Evolutionary conservation across 2,797 vertebrate species (phyloP).

Genomic region (Setipinna tenuifilis): DNA sequence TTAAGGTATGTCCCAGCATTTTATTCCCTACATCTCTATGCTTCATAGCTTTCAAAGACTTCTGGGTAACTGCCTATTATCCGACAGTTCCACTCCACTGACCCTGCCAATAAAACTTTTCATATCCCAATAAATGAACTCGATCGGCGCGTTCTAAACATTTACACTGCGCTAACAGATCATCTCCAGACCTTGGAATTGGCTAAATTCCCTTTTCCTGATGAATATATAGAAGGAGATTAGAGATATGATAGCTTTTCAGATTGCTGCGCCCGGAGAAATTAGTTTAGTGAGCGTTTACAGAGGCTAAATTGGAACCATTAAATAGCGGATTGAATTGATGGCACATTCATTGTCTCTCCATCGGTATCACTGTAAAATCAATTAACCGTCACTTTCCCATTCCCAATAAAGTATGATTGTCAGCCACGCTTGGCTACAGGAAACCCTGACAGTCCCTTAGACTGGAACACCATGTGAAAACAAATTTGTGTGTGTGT

Average conservation of each 20-base stretch:
- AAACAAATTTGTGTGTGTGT: slow-evolving; percentile 73
- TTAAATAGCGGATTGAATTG: slow-evolving; percentile 99
- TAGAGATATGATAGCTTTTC: slow-evolving; percentile 99
- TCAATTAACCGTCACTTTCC: slow-evolving; percentile 99
- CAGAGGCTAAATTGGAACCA: slow-evolving; percentile 99
- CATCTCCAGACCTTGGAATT: slow-evolving; percentile 99
- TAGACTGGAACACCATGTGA: slow-evolving; percentile 73
- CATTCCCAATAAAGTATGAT: slow-evolving; percentile 98
- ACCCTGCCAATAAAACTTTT: slow-evolving; percentile 99
- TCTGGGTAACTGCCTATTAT: slow-evolving; percentile 99
- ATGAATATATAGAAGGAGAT: slow-evolving; percentile 99
- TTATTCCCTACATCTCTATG: slow-evolving; percentile 98
- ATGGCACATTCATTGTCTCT: slow-evolving; percentile 99
- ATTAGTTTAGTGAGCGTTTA: slow-evolving; percentile 99
- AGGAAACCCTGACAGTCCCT: slow-evolving; percentile 88
- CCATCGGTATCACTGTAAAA: slow-evolving; percentile 99
- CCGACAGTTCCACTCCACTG: slow-evolving; percentile 98
- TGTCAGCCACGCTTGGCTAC: slow-evolving; percentile 92
- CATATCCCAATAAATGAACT: slow-evolving; percentile 99
- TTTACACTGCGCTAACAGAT: slow-evolving; percentile 99
- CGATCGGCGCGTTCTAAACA: slow-evolving; percentile 99
- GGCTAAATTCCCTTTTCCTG: slow-evolving; percentile 99
- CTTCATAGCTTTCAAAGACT: slow-evolving; percentile 97
- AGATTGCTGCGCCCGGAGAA: slow-evolving; percentile 99
- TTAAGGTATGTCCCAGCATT: slow-evolving; percentile 98